Percentiles rank a stretch among this genome's conserved stretches.
Evolutionary conservation across 1,140 invertebrate genomes (phyloP).

Genomic region (Sycophaga agraensis): DNA sequence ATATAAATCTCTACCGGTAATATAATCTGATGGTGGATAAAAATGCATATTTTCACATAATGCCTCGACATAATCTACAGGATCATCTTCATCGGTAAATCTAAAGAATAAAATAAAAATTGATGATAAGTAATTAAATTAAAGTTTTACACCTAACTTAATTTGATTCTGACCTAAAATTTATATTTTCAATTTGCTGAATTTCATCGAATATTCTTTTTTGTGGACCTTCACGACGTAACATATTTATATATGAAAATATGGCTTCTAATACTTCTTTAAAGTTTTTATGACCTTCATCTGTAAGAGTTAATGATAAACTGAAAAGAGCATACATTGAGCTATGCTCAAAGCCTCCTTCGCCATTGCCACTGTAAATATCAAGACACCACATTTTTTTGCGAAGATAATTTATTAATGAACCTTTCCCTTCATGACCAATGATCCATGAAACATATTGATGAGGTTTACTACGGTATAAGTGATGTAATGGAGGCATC

Average conservation of each 20-base stretch:
- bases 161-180: constrained; percentile 54
- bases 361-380: constrained; percentile 74
- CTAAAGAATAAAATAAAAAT: constrained; percentile 38
- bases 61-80: constrained; percentile 78
- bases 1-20: constrained; percentile 73
- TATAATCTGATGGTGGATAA: constrained; percentile 75
- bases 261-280: constrained; percentile 68
- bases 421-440: constrained; percentile 87
- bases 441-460: constrained; percentile 80
- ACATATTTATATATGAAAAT: constrained; percentile 75
- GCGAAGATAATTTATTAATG: constrained; percentile 79
- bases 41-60: constrained; percentile 79
- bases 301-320: constrained; percentile 75
- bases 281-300: constrained; percentile 74
- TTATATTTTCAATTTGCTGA: constrained; percentile 67
- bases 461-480: constrained; percentile 77
- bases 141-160: neutral
- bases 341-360: constrained; percentile 75
- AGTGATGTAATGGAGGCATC: constrained; percentile 71
- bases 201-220: constrained; percentile 76
- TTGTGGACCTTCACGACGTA: constrained; percentile 64
- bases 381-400: constrained; percentile 82
- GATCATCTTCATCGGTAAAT: constrained; percentile 68
- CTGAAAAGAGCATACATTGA: constrained; percentile 74
- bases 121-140: constrained; percentile 18